Evolutionary conservation across 2,113 vertebrate species (phyloP).

Genomic region (Thymallus thymallus): DNA sequence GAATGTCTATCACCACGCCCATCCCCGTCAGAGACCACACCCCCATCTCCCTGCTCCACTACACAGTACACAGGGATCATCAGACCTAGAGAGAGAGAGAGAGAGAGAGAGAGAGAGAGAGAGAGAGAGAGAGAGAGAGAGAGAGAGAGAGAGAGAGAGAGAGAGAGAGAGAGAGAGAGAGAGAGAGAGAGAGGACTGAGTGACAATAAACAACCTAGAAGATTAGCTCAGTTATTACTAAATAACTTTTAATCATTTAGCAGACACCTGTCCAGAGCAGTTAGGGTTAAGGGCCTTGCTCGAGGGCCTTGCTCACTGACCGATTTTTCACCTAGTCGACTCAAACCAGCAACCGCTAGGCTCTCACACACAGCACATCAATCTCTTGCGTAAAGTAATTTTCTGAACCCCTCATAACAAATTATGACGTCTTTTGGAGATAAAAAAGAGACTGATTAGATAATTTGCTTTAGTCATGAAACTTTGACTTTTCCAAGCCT

Average conservation of each 20-base stretch:
- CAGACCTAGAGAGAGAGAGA: slow-evolving; percentile 74
- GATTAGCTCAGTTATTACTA: too few relatives aligned
- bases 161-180: too few relatives aligned
- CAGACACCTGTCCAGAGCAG: too few relatives aligned
- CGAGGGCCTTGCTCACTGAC: too few relatives aligned
- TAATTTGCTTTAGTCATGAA: background rate
- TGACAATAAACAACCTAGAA: too few relatives aligned
- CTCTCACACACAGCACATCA: background rate
- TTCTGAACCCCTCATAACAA: background rate
- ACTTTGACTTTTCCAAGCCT: slow-evolving; percentile 12
- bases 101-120: background rate
- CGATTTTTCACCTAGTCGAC: too few relatives aligned
- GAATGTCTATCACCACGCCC: slow-evolving; percentile 87
- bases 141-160: background rate
- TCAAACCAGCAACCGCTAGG: too few relatives aligned
- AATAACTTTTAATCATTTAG: too few relatives aligned
- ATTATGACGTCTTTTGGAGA: background rate
- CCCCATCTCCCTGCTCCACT: slow-evolving; percentile 88
- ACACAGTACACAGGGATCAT: slow-evolving; percentile 98
- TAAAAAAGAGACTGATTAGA: background rate
- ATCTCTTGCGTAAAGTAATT: background rate
- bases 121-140: background rate
- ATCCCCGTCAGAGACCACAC: slow-evolving; percentile 81
- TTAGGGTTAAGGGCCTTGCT: too few relatives aligned
- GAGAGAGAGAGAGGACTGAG: too few relatives aligned